Base-by-base conservation (phyloP, 2,113 vertebrate genomes). In the Ictalurus punctatus region DNA sequence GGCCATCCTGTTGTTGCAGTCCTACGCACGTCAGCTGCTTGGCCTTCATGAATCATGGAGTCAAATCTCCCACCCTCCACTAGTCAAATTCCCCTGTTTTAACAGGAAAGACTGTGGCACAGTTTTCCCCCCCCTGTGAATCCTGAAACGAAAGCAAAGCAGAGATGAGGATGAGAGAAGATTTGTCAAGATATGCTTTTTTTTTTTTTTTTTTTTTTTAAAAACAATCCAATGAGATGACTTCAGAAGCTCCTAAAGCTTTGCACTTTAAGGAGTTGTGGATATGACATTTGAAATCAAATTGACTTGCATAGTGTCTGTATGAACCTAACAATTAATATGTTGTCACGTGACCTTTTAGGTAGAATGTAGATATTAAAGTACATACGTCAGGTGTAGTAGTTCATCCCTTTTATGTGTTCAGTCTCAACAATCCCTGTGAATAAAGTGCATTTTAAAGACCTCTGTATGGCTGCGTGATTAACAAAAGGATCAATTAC, bases 1-100 rank as follows among this genome's bases (percentile, higher is more conserved):
- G 69, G 63, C 52, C 84, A 83, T 90, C 67, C 84, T 88, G 84
- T 86, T 88, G 80, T 82, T 44, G 65, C 30, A 88, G 34, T 83
- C 83, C 78, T 56, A 25, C n/a, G n/a, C 37, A 85, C 40, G 56
- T 74, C 44, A 71, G 54, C 34, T 58, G 23, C 87, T 84, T 88
- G 23, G 14, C 54, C 73, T 86, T 63, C 21, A 48, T 86, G 85
- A 79, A 63, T 63, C 56, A 88, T 21, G 6, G 17, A 84, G 59
- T 82, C 54, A 84, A 58, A 83, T 61, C 25, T 74, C 37, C 37
- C 17, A 34, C 54, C 34, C 14, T 52, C n/a, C 8, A 10, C 81
- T 48, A n/a, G 37, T 48, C 67, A 84, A n/a, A 74, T 61, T 76
- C 23, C 87, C 56, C 73, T 71, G 65, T 56, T 59, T 74, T 34